Conservation (phyloP, 2,113 vertebrate genomes). For the Heteronetta atricapilla region DNA sequence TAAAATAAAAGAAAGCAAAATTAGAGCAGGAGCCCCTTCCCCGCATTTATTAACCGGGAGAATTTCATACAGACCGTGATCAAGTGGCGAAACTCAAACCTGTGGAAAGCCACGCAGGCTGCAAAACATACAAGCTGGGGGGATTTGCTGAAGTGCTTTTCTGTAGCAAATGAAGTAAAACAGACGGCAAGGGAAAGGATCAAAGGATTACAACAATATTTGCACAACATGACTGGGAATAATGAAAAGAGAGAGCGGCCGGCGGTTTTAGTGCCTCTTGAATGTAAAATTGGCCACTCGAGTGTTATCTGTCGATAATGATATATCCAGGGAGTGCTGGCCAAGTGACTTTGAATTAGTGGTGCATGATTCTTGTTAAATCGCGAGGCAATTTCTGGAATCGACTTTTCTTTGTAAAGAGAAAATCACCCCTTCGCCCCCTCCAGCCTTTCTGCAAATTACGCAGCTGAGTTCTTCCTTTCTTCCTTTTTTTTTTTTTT, state of each 20-base stretch:
- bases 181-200: conserved; percentile 86
- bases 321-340: conserved; percentile 76
- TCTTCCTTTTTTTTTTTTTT: neutral
- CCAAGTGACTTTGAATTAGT: conserved; percentile 78
- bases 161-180: conserved; percentile 85
- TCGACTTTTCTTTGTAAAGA: conserved; percentile 65
- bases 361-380: conserved; percentile 82
- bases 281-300: conserved; percentile 86
- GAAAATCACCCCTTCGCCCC: neutral
- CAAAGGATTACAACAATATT: conserved; percentile 99
- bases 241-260: conserved; percentile 89
- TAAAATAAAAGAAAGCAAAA: neutral
- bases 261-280: conserved; percentile 86
- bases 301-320: conserved; percentile 82
- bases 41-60: conserved; percentile 63
- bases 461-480: conserved; percentile 56
- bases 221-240: conserved; percentile 99
- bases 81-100: conserved; percentile 54
- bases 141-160: conserved; percentile 89
- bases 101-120: conserved; percentile 79
- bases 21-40: neutral
- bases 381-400: conserved; percentile 71
- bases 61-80: conserved; percentile 53
- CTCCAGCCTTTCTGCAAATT: conserved; percentile 66
- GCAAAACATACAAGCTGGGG: conserved; percentile 81